phyloP scores from a whole-genome alignment of 2,113 vertebrate species.

The Gymnobelideus leadbeateri region DNA sequence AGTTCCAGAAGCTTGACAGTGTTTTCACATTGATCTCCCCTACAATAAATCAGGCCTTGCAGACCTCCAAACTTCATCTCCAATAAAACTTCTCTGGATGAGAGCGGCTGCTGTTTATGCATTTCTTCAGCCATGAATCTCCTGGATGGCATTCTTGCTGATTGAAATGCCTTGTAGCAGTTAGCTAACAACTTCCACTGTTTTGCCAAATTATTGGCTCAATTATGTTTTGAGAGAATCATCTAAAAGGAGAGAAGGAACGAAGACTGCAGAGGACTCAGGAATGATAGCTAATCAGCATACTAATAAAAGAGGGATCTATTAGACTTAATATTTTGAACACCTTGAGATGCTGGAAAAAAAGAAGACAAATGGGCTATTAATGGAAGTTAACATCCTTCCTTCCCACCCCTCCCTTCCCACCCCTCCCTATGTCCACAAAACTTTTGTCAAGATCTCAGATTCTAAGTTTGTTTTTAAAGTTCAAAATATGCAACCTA shows the following conservation, averaged over 20 bases:
- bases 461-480: not conserved
- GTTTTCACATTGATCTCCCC: conserved; percentile 72
- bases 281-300: not conserved
- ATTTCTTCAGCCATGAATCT: conserved; percentile 67
- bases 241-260: conserved; percentile 39
- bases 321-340: conserved; percentile 64
- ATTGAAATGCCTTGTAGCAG: conserved; percentile 69
- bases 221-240: conserved; percentile 63
- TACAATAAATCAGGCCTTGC: conserved; percentile 77
- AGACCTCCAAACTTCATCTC: conserved; percentile 38
- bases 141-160: conserved; percentile 62
- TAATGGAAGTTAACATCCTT: not conserved
- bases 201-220: conserved; percentile 72
- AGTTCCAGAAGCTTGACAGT: conserved; percentile 77
- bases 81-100: conserved; percentile 15
- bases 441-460: not conserved
- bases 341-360: conserved; percentile 39
- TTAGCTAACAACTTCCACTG: conserved; percentile 69
- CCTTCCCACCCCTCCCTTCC: not conserved
- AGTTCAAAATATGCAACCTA: not conserved
- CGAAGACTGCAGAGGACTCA: not conserved
- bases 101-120: not conserved
- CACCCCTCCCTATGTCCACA: not conserved
- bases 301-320: not conserved
- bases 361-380: not conserved